A percentile compares a stretch with the other conserved stretches of the same genome.
Conservation (phyloP, 2,888 invertebrate species). For the Aphrophora alni region DNA sequence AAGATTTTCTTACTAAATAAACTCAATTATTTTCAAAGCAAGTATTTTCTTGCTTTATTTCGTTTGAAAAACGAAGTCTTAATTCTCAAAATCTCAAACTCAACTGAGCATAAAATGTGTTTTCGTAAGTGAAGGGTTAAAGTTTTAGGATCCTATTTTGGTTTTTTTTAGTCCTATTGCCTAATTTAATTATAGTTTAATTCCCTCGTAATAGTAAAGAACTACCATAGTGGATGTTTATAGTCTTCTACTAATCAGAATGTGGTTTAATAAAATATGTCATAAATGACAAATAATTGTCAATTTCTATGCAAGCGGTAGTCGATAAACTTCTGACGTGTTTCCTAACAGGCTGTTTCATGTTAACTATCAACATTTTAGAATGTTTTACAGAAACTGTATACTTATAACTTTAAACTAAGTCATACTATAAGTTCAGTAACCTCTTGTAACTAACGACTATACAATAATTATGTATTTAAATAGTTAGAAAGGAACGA, state of each 20-base stretch:
- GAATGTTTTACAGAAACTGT: not conserved
- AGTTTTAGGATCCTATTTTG: not conserved
- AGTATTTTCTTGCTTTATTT: no score
- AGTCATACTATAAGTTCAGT: not conserved
- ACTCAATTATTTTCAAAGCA: no score
- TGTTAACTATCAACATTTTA: not conserved
- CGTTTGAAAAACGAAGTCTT: no score
- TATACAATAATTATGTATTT: no score
- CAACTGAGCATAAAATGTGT: no score
- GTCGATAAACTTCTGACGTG: not conserved
- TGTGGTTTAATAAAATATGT: not conserved
- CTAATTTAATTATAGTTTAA: not conserved
- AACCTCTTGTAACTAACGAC: not conserved
- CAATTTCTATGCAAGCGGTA: slow-evolving; percentile 1
- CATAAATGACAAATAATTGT: not conserved
- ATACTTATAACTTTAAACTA: not conserved
- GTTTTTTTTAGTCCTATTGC: not conserved
- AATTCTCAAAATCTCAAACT: no score
- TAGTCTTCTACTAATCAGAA: not conserved
- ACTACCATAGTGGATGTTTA: not conserved
- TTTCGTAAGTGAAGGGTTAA: not conserved
- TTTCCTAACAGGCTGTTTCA: not conserved
- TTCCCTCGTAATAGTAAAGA: not conserved
- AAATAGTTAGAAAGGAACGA: no score
- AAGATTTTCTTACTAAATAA: no score